Evolutionary conservation across 2,113 vertebrate species (phyloP).

Genomic region (Puma concolor): DNA sequence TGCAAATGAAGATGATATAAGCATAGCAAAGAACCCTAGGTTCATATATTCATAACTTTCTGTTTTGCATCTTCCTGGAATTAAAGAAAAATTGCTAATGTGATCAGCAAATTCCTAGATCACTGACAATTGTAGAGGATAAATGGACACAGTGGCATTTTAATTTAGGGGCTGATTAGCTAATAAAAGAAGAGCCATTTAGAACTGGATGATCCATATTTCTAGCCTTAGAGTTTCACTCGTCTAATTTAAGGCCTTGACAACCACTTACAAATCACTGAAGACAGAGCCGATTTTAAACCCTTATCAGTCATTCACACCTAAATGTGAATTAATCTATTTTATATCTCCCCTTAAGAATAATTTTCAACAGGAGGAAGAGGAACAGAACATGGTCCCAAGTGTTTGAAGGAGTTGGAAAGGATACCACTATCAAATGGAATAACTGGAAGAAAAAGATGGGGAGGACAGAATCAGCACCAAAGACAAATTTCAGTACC

Average conservation of each 20-base stretch:
- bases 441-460: not conserved
- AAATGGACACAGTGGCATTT: constrained; percentile 56
- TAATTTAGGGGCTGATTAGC: constrained; percentile 56
- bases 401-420: not conserved
- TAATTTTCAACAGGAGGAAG: not conserved
- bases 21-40: not conserved
- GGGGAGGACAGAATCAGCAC: not conserved
- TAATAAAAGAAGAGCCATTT: constrained; percentile 58
- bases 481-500: not conserved
- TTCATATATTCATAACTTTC: not conserved
- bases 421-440: not conserved
- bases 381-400: not conserved
- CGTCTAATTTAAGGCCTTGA: not conserved
- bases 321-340: not conserved
- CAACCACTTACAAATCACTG: not conserved
- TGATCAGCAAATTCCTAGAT: constrained; percentile 63
- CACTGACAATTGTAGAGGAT: constrained; percentile 40
- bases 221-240: not conserved
- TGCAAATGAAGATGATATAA: not conserved
- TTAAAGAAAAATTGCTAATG: constrained; percentile 60
- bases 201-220: not conserved
- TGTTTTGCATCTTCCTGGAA: constrained; percentile 47
- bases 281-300: not conserved
- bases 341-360: not conserved
- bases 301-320: not conserved